A percentile compares a stretch with the other conserved stretches of the same genome.
Evolutionary conservation across 30 jellyfish, hydroid and myxozoan genomes (phyloP).

Genomic region (Catostylus mosaicus): DNA sequence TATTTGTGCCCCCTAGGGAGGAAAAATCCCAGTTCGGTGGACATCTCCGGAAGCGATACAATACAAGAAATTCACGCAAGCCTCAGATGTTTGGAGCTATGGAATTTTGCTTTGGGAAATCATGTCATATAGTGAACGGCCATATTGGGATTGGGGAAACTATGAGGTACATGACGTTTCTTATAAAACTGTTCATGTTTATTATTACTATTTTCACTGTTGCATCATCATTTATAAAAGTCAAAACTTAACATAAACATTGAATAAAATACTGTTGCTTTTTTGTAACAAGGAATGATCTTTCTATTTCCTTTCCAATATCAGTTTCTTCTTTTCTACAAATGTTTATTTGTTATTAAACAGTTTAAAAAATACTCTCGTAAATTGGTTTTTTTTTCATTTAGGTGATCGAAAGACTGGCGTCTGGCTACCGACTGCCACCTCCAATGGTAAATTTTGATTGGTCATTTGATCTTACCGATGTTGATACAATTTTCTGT

Average conservation of each 20-base stretch:
- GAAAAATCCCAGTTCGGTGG: constrained; percentile 98
- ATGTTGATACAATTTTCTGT: too few relatives aligned
- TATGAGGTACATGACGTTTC: constrained; percentile 70
- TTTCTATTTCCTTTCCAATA: too few relatives aligned
- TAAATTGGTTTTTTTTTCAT: background rate
- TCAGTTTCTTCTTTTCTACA: too few relatives aligned
- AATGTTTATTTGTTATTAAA: too few relatives aligned
- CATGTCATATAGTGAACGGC: constrained; percentile 94
- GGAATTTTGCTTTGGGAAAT: constrained; percentile 96
- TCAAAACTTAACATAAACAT: too few relatives aligned
- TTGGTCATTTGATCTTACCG: too few relatives aligned
- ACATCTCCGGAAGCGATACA: constrained; percentile 99
- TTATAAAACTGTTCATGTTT: background rate
- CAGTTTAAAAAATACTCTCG: too few relatives aligned
- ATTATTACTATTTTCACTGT: background rate
- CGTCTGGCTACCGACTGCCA: constrained; percentile 88
- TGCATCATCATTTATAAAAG: too few relatives aligned
- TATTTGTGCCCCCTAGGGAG: constrained; percentile 97
- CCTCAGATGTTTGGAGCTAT: constrained; percentile 99
- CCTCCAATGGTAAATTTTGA: constrained; percentile 81
- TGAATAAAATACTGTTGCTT: too few relatives aligned
- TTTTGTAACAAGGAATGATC: too few relatives aligned
- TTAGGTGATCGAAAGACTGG: constrained; percentile 76
- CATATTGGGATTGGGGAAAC: constrained; percentile 99
- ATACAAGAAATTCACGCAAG: constrained; percentile 92